phyloP scores from a whole-genome alignment of 2,113 vertebrate species.

The Panurus biarmicus region DNA sequence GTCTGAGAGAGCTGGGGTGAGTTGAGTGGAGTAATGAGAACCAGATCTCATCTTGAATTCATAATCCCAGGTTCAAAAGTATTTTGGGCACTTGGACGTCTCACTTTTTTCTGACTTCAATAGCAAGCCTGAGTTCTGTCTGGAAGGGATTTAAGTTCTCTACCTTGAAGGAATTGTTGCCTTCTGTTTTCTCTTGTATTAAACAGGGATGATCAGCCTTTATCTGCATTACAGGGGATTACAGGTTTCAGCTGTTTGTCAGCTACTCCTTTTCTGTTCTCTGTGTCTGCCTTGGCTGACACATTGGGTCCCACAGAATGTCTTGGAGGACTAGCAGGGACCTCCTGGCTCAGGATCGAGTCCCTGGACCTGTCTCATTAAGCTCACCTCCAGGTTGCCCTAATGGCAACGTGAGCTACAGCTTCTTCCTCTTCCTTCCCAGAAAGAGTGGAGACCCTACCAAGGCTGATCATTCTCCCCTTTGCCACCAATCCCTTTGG shows the following conservation, averaged over 20 bases:
- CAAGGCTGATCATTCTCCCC: background rate
- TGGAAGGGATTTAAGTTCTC: background rate
- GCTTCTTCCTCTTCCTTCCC: background rate
- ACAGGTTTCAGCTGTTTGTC: background rate
- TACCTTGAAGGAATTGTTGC: background rate
- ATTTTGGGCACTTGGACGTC: background rate
- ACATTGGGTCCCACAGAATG: background rate
- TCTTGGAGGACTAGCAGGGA: background rate
- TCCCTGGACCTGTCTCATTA: background rate
- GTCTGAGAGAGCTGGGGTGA: background rate
- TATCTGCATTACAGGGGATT: background rate
- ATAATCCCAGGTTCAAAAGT: constrained; percentile 24
- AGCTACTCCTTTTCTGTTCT: background rate
- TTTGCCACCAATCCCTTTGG: background rate
- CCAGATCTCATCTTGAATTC: constrained; percentile 27
- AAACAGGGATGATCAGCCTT: background rate
- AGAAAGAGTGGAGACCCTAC: background rate
- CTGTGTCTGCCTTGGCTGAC: background rate
- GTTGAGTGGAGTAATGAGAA: background rate
- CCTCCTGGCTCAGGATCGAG: background rate
- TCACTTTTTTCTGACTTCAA: background rate
- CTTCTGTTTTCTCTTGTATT: background rate
- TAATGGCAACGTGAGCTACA: background rate
- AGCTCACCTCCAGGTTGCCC: background rate
- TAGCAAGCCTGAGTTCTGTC: background rate